Evolutionary conservation across 2,113 vertebrate species (phyloP).

Genomic region (Aphelocoma coerulescens): DNA sequence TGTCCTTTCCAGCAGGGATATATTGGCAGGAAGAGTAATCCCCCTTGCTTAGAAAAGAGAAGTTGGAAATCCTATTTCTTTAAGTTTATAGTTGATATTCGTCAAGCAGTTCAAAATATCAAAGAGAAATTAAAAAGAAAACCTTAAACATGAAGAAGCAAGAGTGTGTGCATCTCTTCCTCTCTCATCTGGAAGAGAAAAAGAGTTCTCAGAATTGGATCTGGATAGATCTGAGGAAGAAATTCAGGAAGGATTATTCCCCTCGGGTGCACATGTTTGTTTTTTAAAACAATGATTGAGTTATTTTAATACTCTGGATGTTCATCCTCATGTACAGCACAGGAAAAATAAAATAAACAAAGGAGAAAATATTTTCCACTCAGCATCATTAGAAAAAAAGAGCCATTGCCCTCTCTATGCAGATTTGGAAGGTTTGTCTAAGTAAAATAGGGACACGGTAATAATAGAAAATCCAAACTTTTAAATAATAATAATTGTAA

Average conservation of each 20-base stretch:
- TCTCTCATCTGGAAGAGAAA: neutral
- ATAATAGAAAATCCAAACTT: neutral
- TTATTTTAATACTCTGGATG: conserved; percentile 58
- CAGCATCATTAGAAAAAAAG: neutral
- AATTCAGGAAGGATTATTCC: conserved; percentile 64
- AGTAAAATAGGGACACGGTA: neutral
- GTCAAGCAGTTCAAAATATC: neutral
- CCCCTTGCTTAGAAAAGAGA: neutral
- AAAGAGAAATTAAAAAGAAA: neutral
- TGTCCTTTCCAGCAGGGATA: neutral
- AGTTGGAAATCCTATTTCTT: neutral
- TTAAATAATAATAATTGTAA: neutral
- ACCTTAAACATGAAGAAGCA: neutral
- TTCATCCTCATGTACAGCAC: conserved; percentile 31
- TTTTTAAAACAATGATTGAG: conserved; percentile 61
- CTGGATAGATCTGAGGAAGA: conserved; percentile 36
- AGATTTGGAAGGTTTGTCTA: neutral
- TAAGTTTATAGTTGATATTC: neutral
- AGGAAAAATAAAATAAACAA: conserved; percentile 57
- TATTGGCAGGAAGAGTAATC: neutral
- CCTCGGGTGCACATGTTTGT: conserved; percentile 31
- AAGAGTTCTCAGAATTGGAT: neutral
- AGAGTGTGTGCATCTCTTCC: neutral
- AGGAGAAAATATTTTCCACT: conserved; percentile 44
- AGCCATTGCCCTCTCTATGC: neutral